Evolutionary conservation across 2,797 vertebrate genomes (phyloP).

Genomic region (Eremophila alpestris): DNA sequence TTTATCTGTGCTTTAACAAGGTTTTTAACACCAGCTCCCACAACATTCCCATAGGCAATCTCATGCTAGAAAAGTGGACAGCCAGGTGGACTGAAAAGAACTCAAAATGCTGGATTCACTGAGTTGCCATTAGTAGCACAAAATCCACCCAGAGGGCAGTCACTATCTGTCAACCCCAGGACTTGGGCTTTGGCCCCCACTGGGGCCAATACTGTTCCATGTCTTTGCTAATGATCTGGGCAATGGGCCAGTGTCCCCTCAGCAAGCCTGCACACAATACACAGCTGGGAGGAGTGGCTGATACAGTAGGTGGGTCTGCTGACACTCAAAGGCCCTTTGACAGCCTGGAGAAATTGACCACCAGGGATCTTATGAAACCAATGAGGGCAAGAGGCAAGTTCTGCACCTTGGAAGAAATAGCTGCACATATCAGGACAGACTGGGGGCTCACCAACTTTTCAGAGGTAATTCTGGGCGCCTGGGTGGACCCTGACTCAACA

Average conservation of each 20-base stretch:
- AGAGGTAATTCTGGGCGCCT: not conserved
- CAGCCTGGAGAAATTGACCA: not conserved
- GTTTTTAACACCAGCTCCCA: not conserved
- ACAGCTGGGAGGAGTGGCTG: not conserved
- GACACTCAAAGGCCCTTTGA: not conserved
- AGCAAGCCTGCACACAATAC: not conserved
- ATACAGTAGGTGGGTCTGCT: not conserved
- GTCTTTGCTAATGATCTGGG: not conserved
- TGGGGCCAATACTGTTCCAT: not conserved
- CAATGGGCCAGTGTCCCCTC: accelerated
- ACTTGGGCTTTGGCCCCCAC: not conserved
- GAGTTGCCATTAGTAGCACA: not conserved
- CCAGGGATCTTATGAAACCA: accelerated
- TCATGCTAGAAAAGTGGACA: not conserved
- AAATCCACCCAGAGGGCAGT: not conserved
- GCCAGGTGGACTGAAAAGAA: not conserved
- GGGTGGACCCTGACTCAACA: not conserved
- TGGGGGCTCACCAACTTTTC: not conserved
- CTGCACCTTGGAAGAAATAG: not conserved
- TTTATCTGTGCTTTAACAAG: not conserved
- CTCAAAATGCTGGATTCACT: not conserved
- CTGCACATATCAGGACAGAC: not conserved
- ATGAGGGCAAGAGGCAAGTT: not conserved
- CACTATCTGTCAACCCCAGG: not conserved
- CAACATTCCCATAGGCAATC: not conserved